phyloP scores from a whole-genome alignment of 2,113 vertebrate genomes.

The Cyphomyrus plagiostoma region DNA sequence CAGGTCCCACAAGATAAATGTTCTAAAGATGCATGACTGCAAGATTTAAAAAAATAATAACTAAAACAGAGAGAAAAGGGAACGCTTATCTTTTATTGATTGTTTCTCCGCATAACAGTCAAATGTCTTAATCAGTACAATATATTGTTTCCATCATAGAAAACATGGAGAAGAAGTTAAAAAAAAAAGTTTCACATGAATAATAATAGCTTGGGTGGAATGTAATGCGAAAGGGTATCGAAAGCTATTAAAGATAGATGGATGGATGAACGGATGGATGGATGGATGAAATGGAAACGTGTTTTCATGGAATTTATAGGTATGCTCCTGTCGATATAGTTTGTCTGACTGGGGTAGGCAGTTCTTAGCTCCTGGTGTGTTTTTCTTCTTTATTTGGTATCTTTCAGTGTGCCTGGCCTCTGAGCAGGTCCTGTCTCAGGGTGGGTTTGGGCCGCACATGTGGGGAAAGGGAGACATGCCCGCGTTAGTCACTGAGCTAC shows the following conservation, averaged over 20 bases:
- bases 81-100: slow-evolving; percentile 21
- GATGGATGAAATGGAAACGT: background rate
- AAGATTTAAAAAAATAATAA: background rate
- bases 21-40: slow-evolving; percentile 12
- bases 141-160: background rate
- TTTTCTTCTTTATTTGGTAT: slow-evolving; percentile 39
- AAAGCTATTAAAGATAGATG: background rate
- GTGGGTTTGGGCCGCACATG: slow-evolving; percentile 29
- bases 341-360: slow-evolving; percentile 60
- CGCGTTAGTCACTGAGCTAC: slow-evolving; percentile 66
- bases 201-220: background rate
- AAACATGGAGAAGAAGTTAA: background rate
- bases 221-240: background rate
- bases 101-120: slow-evolving; percentile 14
- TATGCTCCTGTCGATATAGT: slow-evolving; percentile 56
- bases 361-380: slow-evolving; percentile 65
- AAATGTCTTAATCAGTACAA: slow-evolving; percentile 13
- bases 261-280: background rate
- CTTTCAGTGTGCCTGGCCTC: slow-evolving; percentile 51
- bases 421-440: slow-evolving; percentile 20
- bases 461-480: slow-evolving; percentile 19
- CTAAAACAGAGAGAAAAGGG: slow-evolving; percentile 11
- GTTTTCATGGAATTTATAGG: slow-evolving; percentile 24
- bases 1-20: slow-evolving; percentile 8
- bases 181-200: background rate